These are phyloP conservation scores for Cyrtonyx montezumae DNA, from an alignment of 2,113 vertebrate species.

Conservation along the genomic window DNA sequence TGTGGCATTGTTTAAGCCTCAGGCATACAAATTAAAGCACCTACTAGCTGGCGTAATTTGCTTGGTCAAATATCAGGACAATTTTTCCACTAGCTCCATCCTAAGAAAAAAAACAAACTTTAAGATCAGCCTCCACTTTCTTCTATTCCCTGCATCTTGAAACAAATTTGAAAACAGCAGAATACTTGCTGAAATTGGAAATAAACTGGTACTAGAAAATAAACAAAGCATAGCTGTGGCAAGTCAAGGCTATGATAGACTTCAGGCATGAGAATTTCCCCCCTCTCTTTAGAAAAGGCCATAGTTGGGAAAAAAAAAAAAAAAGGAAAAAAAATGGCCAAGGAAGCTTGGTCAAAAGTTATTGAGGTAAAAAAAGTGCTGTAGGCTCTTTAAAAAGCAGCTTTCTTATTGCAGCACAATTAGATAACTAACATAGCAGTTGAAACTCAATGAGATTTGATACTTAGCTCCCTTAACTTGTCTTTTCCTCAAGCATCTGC, in stretches of 20 bases:
- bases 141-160: background rate
- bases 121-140: background rate
- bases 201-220: background rate
- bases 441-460: conserved; percentile 29
- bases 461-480: background rate
- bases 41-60: conserved; percentile 70
- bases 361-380: background rate
- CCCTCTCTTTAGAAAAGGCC: background rate
- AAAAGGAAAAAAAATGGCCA: background rate
- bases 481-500: conserved; percentile 42
- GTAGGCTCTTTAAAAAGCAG: conserved; percentile 13
- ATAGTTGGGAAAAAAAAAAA: background rate
- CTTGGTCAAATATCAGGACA: conserved; percentile 70
- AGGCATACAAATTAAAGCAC: conserved; percentile 72
- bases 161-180: background rate
- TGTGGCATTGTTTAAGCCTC: conserved; percentile 71
- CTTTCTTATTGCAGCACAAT: conserved; percentile 21
- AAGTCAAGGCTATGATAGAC: background rate
- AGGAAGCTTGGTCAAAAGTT: conserved; percentile 4
- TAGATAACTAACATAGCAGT: background rate
- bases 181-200: background rate
- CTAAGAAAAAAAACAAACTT: conserved; percentile 35
- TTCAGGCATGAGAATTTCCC: background rate
- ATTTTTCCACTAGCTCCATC: conserved; percentile 68
- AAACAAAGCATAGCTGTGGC: background rate